Evolutionary conservation across 2,113 vertebrate species (phyloP).

Genomic region (Ciconia maguari): DNA sequence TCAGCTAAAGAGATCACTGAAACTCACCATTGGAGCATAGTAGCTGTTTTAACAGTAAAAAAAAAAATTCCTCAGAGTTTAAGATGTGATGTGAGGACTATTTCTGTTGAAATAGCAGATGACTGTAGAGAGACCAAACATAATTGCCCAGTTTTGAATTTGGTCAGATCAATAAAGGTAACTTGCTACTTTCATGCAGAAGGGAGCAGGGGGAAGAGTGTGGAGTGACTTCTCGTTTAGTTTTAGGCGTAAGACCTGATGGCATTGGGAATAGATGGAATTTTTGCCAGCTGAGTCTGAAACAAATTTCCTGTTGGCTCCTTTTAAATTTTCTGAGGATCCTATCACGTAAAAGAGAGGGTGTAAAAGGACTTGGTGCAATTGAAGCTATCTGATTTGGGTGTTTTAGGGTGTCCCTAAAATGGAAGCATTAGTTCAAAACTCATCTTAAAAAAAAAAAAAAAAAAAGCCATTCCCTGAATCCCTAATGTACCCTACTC

Average conservation of each 20-base stretch:
- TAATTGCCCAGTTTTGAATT: conserved; percentile 25
- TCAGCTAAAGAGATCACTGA: conserved; percentile 44
- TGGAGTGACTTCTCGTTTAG: background rate
- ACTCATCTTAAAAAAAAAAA: background rate
- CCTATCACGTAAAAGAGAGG: background rate
- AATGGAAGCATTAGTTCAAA: background rate
- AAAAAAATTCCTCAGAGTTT: conserved; percentile 44
- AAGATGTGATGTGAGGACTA: conserved; percentile 27
- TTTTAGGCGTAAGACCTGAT: background rate
- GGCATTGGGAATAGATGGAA: background rate
- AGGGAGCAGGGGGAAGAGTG: accelerated
- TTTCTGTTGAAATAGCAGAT: conserved; percentile 31
- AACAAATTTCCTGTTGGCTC: background rate
- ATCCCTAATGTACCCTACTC: background rate
- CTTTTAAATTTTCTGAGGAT: background rate
- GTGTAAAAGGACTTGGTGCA: background rate
- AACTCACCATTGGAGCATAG: conserved; percentile 9
- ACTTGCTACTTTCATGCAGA: background rate
- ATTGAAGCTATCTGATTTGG: background rate
- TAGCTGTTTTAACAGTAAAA: conserved; percentile 50
- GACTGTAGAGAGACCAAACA: conserved; percentile 20
- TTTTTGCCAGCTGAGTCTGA: background rate
- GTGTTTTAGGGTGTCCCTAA: background rate
- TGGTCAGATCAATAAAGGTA: background rate
- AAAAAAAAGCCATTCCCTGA: background rate